These are phyloP conservation scores for Equus quagga DNA, from an alignment of 2,113 vertebrate genomes.

Conservation along the genomic window DNA sequence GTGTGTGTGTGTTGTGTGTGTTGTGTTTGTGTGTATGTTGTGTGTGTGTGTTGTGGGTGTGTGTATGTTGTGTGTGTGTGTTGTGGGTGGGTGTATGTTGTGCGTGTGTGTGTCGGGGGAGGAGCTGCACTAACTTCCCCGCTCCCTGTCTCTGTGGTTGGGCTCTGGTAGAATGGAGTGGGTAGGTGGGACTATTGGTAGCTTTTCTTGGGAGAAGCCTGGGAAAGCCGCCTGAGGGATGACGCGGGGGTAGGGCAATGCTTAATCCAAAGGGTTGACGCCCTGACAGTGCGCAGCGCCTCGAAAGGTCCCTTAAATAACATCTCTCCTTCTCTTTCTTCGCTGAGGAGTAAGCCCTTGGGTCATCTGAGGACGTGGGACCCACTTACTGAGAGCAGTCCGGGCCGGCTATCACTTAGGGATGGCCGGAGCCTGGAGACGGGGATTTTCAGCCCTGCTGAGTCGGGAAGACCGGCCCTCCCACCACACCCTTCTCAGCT, in stretches of 20 bases:
- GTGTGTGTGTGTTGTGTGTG: too few species aligned
- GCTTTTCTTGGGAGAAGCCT: background rate
- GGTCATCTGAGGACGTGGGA: background rate
- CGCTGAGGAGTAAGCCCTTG: background rate
- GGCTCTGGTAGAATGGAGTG: background rate
- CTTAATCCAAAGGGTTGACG: background rate
- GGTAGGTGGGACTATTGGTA: too few species aligned
- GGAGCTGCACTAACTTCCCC: background rate
- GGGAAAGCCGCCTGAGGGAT: background rate
- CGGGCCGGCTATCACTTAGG: background rate
- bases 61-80: background rate
- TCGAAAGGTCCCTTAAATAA: background rate
- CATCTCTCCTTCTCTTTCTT: background rate
- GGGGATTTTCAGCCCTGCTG: background rate
- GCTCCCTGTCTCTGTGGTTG: background rate
- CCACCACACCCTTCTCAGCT: background rate
- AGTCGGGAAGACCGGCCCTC: background rate
- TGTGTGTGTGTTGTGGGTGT: too few species aligned
- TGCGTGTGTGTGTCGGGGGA: too few species aligned
- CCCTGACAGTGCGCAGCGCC: background rate
- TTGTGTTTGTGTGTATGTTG: too few species aligned
- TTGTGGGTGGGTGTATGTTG: too few species aligned
- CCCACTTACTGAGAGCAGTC: background rate
- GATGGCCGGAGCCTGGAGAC: background rate
- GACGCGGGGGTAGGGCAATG: too few species aligned